Evolutionary conservation across 1,140 invertebrate genomes (phyloP), one percentile per base, ranked within the genome.

Genomic region (Metaphire vulgaris): DNA sequence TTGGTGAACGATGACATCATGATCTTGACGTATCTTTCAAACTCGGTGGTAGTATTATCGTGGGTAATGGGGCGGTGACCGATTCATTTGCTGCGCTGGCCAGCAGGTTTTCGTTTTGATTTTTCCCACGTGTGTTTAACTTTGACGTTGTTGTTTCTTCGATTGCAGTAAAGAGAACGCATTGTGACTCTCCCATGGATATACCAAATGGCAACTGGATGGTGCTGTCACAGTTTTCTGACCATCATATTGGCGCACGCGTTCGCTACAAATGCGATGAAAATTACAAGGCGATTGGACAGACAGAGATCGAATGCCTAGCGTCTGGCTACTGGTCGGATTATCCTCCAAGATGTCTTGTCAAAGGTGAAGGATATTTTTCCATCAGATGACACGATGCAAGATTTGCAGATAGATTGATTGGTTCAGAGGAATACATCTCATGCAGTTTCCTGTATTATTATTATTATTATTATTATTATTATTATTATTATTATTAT

Each of bases 151-250:
- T n/a, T n/a, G n/a, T n/a, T n/a, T n/a, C n/a, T n/a, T n/a, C n/a
- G 72, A 28, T 76, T 74, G 69, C 72, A 80, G 79, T 78, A 1
- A 71, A 41, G 2, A 78, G 66, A 66, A 70, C 72, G 28, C 15
- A 16, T 28, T 80, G 80, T 77, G 56, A 75, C 1, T 28, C 41
- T 2, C 79, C 80, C 1, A 68, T 31, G 21, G 64, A 65, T 26
- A 77, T 81, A 65, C 75, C 30, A 28, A 77, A 79, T 77, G 80
- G 80, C 29, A 31, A 74, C 28, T 81, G 79, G 80, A 75, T 32
- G 41, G n/a, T 28, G 29, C 15, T 72, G 21, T 67, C 31, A 14
- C 67, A 74, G 74, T 80, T 76, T 77, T 65, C 74, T 12, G 41
- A 34, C 26, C 69, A 69, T 26, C 29, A 32, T 12, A 78, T 80